phyloP scores from a whole-genome alignment of 2,113 vertebrate genomes.

The Lepus europaeus region DNA sequence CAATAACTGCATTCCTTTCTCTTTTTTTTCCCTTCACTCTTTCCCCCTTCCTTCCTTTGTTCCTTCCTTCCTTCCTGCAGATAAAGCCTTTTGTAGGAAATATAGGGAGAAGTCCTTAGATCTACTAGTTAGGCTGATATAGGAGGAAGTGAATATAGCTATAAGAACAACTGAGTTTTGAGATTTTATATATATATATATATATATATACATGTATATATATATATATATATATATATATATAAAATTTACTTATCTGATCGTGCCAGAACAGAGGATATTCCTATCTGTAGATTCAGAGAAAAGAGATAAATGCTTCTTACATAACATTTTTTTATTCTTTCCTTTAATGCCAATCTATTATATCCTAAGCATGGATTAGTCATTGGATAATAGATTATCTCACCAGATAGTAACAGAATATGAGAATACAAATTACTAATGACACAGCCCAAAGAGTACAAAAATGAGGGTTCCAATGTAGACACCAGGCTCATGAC shows the following conservation, averaged over 20 bases:
- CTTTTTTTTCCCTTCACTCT: rapidly evolving
- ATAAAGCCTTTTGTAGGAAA: not conserved
- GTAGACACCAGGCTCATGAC: not conserved
- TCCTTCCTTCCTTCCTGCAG: not conserved
- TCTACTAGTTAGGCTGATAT: not conserved
- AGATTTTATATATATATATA: not conserved
- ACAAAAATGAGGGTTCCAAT: not conserved
- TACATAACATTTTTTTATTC: not conserved
- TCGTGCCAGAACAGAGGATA: too few relatives aligned
- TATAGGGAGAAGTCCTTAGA: not conserved
- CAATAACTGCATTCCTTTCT: not conserved
- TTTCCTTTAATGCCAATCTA: not conserved
- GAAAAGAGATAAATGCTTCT: not conserved
- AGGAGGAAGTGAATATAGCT: not conserved
- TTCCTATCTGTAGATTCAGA: not conserved
- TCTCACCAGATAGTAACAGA: not conserved
- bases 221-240: too few relatives aligned
- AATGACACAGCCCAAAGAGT: not conserved
- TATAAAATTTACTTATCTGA: not conserved
- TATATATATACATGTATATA: too few relatives aligned
- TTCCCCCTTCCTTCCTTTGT: not conserved
- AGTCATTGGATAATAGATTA: slow-evolving; percentile 2
- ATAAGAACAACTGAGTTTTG: not conserved
- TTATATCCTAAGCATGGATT: not conserved
- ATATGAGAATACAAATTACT: not conserved